phyloP scores from a whole-genome alignment of 1,140 invertebrate genomes.

The Ceratoteleas bidentatus region DNA sequence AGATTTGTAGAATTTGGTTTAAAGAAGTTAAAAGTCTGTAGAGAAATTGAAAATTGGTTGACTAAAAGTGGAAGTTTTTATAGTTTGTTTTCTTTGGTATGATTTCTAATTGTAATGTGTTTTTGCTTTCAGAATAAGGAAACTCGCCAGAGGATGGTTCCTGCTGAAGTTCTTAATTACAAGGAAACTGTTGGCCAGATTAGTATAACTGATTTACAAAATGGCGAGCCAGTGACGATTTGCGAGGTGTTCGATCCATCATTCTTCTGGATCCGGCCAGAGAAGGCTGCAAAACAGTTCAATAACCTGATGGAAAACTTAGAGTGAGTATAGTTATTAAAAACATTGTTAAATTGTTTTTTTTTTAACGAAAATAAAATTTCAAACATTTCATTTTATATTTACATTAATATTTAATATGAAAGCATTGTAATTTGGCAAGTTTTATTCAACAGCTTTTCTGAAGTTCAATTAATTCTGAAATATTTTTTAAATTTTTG shows the following conservation, averaged over 20 bases:
- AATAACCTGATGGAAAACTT: slow-evolving; percentile 70
- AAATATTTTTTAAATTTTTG: neutral
- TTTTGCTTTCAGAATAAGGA: slow-evolving; percentile 29
- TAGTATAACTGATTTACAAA: slow-evolving; percentile 37
- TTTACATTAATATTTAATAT: too few species aligned
- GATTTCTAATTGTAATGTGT: neutral
- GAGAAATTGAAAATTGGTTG: too few species aligned
- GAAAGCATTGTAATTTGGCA: too few species aligned
- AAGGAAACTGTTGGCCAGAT: slow-evolving; percentile 71
- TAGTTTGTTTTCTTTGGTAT: neutral
- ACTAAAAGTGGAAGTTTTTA: too few species aligned
- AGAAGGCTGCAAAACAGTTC: slow-evolving; percentile 56
- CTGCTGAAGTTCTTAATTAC: slow-evolving; percentile 57
- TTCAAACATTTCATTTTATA: too few species aligned
- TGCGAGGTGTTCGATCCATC: slow-evolving; percentile 74
- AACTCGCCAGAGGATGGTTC: slow-evolving; percentile 12
- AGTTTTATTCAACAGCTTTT: too few species aligned
- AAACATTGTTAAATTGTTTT: neutral
- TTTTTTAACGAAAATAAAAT: too few species aligned
- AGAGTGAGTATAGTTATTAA: slow-evolving; percentile 51
- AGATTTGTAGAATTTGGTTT: too few species aligned
- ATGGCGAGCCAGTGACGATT: slow-evolving; percentile 58
- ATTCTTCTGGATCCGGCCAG: slow-evolving; percentile 76
- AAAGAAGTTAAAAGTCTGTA: too few species aligned
- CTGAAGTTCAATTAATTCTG: slow-evolving; percentile 3